phyloP scores from a whole-genome alignment of 1,140 invertebrate species.

The Colletes latitarsis region DNA sequence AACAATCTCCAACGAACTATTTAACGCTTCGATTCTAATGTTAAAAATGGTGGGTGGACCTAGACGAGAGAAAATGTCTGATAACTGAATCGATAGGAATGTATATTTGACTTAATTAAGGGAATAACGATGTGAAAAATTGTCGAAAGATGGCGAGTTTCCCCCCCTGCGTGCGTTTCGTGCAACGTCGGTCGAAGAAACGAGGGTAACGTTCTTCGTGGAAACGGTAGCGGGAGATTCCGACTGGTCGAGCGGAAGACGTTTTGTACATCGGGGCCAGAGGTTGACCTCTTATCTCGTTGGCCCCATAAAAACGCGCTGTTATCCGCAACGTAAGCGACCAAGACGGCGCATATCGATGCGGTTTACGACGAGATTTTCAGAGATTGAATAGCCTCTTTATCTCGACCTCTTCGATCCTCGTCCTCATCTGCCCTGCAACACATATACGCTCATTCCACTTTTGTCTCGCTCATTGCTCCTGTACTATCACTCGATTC shows the following conservation, averaged over 20 bases:
- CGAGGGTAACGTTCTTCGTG: conserved; percentile 12
- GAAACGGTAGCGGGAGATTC: conserved; percentile 55
- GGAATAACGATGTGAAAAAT: too few species aligned
- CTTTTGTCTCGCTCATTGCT: neutral
- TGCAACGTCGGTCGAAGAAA: neutral
- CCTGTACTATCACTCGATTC: too few species aligned
- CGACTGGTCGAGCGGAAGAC: conserved; percentile 70
- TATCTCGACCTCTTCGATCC: conserved; percentile 59
- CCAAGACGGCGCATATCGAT: conserved; percentile 56
- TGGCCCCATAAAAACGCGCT: conserved; percentile 72
- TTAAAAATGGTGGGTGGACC: too few species aligned
- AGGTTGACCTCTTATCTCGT: conserved; percentile 70
- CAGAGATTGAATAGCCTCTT: conserved; percentile 72
- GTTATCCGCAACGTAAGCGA: conserved; percentile 66
- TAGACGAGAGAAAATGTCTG: too few species aligned
- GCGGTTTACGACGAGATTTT: conserved; percentile 68
- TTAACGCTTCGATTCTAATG: too few species aligned
- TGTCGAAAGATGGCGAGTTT: too few species aligned
- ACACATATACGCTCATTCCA: neutral
- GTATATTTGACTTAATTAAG: too few species aligned
- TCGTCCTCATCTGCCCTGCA: neutral
- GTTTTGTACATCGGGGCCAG: conserved; percentile 70
- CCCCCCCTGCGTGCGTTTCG: neutral
- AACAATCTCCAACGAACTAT: too few species aligned
- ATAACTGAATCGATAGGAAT: too few species aligned